Evolutionary conservation across 2,113 vertebrate species (phyloP).

Genomic region (Phoenicopterus ruber): DNA sequence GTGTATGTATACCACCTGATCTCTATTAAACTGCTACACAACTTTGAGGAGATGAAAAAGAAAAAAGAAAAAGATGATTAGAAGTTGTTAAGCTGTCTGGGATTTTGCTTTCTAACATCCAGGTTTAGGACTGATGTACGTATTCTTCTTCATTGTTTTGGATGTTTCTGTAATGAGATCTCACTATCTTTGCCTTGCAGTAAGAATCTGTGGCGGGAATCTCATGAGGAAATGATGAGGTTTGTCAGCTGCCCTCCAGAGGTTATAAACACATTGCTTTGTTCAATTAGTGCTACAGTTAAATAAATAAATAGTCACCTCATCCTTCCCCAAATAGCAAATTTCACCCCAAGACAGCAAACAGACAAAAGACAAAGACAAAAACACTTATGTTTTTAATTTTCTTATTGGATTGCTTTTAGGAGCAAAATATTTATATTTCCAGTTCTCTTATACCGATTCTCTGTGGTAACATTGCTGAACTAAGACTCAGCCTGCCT

Average conservation of each 20-base stretch:
- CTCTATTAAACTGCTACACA: not conserved
- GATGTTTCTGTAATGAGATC: not conserved
- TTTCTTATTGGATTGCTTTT: not conserved
- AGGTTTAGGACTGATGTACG: not conserved
- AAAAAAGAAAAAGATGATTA: not conserved
- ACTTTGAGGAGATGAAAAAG: not conserved
- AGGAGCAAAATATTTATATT: constrained; percentile 25
- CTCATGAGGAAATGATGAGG: not conserved
- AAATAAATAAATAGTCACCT: constrained; percentile 22
- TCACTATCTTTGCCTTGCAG: not conserved
- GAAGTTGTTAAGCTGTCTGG: not conserved
- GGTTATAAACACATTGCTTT: constrained; percentile 5
- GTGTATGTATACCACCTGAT: not conserved
- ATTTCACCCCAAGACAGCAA: constrained; percentile 36
- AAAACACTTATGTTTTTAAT: constrained; percentile 6
- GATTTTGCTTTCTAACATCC: not conserved
- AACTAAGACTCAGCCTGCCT: not conserved
- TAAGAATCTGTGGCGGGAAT: not conserved
- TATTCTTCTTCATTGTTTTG: not conserved
- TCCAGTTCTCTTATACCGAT: not conserved
- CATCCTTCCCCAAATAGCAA: constrained; percentile 20
- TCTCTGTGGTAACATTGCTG: not conserved
- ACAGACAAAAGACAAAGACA: too few relatives aligned
- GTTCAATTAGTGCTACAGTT: not conserved
- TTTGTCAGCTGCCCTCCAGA: constrained; percentile 18